Evolutionary conservation across 1,140 invertebrate species (phyloP).

Genomic region (Habropoda laboriosa): DNA sequence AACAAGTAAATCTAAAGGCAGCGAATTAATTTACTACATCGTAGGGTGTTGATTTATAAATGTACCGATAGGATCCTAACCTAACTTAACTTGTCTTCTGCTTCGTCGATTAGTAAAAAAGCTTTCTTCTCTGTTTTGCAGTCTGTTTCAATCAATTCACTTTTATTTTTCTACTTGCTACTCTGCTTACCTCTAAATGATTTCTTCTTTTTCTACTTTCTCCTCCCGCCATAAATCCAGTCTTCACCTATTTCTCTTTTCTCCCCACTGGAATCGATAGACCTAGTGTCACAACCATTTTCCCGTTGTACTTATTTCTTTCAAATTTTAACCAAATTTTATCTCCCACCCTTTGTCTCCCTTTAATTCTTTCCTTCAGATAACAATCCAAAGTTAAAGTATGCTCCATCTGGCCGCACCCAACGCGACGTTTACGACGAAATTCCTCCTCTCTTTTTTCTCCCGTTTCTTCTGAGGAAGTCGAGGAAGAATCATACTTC

Average conservation of each 20-base stretch:
- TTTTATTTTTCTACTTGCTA: not conserved
- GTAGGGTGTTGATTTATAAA: too few species aligned
- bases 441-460: not conserved
- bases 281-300: not conserved
- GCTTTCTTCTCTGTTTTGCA: not conserved
- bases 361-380: not conserved
- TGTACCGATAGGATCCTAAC: too few species aligned
- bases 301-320: not conserved
- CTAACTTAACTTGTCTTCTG: too few species aligned
- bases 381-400: not conserved
- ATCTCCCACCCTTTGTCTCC: conserved; percentile 6
- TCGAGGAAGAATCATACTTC: not conserved
- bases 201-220: conserved; percentile 21
- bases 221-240: not conserved
- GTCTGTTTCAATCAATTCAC: not conserved
- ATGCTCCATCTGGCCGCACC: too few species aligned
- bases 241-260: not conserved
- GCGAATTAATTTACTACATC: too few species aligned
- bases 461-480: not conserved
- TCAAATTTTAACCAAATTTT: not conserved
- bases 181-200: not conserved
- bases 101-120: too few species aligned
- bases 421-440: not conserved
- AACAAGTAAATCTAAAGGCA: too few species aligned
- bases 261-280: not conserved